phyloP scores from a whole-genome alignment of 2,113 vertebrate species.

The Calonectris borealis region DNA sequence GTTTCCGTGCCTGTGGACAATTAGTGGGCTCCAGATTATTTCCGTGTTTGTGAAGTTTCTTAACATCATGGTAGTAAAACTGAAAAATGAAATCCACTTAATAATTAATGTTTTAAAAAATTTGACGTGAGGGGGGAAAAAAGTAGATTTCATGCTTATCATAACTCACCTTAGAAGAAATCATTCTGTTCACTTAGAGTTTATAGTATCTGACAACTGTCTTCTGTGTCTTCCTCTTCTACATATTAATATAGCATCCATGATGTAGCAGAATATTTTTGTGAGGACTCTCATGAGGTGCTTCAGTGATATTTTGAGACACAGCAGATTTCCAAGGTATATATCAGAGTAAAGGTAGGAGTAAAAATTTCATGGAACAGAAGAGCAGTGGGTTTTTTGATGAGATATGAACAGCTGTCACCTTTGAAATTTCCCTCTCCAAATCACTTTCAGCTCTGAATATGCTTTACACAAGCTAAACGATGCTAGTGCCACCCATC shows the following conservation, averaged over 20 bases:
- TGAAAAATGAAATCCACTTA: not conserved
- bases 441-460: constrained; percentile 59
- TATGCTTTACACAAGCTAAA: constrained; percentile 16
- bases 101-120: not conserved
- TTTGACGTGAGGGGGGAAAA: not conserved
- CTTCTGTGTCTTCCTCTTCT: not conserved
- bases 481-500: not conserved
- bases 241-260: not conserved
- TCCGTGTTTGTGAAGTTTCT: not conserved
- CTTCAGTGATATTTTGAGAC: constrained; percentile 33
- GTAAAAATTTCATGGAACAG: constrained; percentile 48
- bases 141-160: not conserved
- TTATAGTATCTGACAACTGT: not conserved
- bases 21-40: not conserved
- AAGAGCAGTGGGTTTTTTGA: constrained; percentile 50
- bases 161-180: not conserved
- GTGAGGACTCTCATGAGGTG: constrained; percentile 6
- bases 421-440: constrained; percentile 63
- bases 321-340: constrained; percentile 27
- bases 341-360: constrained; percentile 50
- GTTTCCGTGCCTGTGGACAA: not conserved
- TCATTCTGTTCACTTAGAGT: not conserved
- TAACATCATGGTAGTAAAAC: not conserved
- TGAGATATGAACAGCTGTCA: constrained; percentile 66
- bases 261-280: constrained; percentile 32